phyloP scores from a whole-genome alignment of 1,140 invertebrate species.

The Drosophila littoralis region DNA sequence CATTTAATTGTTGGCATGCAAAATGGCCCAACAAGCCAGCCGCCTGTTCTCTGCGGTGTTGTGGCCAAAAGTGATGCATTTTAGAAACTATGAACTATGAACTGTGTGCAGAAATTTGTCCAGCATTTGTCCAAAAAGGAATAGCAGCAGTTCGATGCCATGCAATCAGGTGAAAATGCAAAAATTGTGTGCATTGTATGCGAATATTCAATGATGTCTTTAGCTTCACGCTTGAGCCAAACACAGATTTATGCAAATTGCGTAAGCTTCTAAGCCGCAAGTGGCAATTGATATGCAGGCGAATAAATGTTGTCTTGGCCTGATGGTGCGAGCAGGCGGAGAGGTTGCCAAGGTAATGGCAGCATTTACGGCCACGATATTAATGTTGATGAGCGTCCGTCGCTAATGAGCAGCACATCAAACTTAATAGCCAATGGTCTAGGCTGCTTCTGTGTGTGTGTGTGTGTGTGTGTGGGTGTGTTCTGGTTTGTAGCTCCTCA shows the following conservation, averaged over 20 bases:
- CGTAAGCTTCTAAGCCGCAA: slow-evolving; percentile 64
- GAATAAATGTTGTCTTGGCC: not conserved
- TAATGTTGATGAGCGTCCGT: slow-evolving; percentile 67
- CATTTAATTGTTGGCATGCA: slow-evolving; percentile 48
- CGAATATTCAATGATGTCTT: slow-evolving; percentile 38
- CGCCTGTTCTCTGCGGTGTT: not conserved
- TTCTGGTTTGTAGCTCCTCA: slow-evolving; percentile 2
- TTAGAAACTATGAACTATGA: not conserved
- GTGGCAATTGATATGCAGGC: slow-evolving; percentile 17
- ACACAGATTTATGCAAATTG: slow-evolving; percentile 71
- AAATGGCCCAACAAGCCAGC: slow-evolving; percentile 16
- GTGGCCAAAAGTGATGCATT: not conserved
- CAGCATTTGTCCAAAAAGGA: slow-evolving; percentile 2
- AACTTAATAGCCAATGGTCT: slow-evolving; percentile 49
- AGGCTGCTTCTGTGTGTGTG: slow-evolving; percentile 28
- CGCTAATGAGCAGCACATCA: slow-evolving; percentile 66
- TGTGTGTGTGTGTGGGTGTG: slow-evolving; percentile 1
- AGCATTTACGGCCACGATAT: slow-evolving; percentile 60
- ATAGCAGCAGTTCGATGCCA: slow-evolving; percentile 26
- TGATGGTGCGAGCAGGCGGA: not conserved
- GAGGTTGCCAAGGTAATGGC: not conserved
- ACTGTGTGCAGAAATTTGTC: slow-evolving; percentile 14
- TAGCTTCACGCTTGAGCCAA: slow-evolving; percentile 27
- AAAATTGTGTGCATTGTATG: slow-evolving; percentile 26
- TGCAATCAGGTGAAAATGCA: slow-evolving; percentile 75